Evolutionary conservation across 2,113 vertebrate species (phyloP).

Genomic region (Epinephelus fuscoguttatus): DNA sequence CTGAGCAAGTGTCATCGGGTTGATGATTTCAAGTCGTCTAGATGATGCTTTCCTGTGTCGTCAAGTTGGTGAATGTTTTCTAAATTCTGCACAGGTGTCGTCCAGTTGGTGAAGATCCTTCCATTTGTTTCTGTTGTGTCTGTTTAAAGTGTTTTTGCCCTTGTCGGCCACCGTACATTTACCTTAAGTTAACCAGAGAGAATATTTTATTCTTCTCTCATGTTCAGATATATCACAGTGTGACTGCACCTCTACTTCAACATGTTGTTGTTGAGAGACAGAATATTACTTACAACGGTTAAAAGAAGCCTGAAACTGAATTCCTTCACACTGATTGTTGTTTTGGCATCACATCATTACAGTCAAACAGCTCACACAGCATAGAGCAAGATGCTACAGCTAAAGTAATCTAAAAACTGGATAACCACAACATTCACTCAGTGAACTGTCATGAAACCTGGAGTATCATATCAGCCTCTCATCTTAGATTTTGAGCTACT

Average conservation of each 20-base stretch:
- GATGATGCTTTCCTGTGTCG: too few species aligned
- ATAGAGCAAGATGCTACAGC: constrained; percentile 9
- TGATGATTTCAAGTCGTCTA: too few species aligned
- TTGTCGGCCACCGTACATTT: too few species aligned
- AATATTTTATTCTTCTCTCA: neutral
- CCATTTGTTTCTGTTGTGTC: too few species aligned
- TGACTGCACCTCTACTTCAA: neutral
- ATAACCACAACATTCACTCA: constrained; percentile 23
- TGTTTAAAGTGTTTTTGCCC: too few species aligned
- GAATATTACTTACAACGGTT: too few species aligned
- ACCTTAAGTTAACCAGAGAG: neutral
- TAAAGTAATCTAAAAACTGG: constrained; percentile 15
- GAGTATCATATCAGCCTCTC: neutral
- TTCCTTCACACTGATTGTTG: too few species aligned
- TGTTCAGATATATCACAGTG: neutral
- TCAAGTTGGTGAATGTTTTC: too few species aligned
- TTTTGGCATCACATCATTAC: constrained; percentile 18
- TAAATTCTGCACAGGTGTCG: too few species aligned
- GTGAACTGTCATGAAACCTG: neutral
- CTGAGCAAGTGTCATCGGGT: too few species aligned
- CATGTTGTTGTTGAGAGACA: neutral
- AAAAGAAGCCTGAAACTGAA: too few species aligned
- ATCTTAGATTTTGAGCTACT: neutral
- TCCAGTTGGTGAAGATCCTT: too few species aligned
- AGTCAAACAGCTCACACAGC: constrained; percentile 4